Evolutionary conservation across 2,113 vertebrate species (phyloP).

Genomic region (Girardinichthys multiradiatus): DNA sequence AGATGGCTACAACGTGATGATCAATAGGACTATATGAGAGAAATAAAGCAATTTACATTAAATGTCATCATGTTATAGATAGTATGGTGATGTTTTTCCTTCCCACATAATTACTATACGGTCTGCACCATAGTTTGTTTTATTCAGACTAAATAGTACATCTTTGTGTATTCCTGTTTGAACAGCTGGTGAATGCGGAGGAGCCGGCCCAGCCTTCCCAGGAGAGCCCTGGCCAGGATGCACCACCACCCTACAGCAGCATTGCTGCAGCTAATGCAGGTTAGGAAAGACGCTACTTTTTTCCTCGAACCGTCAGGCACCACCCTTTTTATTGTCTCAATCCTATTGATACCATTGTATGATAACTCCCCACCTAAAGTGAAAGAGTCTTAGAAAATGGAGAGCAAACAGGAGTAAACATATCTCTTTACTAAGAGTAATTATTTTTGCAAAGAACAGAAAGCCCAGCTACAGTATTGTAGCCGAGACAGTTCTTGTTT

Average conservation of each 20-base stretch:
- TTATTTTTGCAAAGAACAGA: background rate
- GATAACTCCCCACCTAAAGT: background rate
- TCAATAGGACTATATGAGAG: background rate
- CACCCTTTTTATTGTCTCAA: background rate
- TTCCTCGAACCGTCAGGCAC: background rate
- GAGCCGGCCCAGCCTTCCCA: conserved; percentile 83
- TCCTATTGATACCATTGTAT: background rate
- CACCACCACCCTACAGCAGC: conserved; percentile 96
- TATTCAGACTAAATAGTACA: background rate
- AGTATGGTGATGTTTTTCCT: background rate
- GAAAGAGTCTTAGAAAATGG: background rate
- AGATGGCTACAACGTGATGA: background rate
- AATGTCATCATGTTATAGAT: background rate
- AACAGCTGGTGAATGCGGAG: conserved; percentile 94
- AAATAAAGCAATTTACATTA: conserved; percentile 1
- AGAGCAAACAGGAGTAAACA: background rate
- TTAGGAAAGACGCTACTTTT: conserved; percentile 47
- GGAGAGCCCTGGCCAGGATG: conserved; percentile 76
- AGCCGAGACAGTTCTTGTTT: background rate
- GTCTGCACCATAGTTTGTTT: background rate
- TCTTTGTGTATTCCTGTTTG: conserved; percentile 12
- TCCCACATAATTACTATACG: background rate
- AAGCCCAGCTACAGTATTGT: background rate
- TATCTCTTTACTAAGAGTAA: background rate
- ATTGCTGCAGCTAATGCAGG: conserved; percentile 88